A percentile compares a stretch with the other conserved stretches of the same genome.
Conservation (phyloP, 1,140 invertebrate species). For the Drosophila suzukii region DNA sequence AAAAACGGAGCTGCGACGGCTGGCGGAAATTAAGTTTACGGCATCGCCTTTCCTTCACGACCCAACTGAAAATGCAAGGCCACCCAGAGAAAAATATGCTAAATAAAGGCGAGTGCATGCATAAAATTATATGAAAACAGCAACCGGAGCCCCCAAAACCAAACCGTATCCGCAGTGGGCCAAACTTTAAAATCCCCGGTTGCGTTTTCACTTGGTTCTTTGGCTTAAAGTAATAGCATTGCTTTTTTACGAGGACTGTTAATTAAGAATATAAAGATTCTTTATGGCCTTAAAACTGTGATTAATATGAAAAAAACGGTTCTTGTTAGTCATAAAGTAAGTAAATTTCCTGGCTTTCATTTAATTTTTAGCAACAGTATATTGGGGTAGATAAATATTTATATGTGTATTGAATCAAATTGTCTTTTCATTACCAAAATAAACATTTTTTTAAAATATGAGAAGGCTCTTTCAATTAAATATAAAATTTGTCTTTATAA, state of each 20-base stretch:
- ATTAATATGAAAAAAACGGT: conserved; percentile 2
- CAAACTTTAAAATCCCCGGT: background rate
- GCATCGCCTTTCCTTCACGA: conserved; percentile 38
- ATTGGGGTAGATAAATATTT: too few species aligned
- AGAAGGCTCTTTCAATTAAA: background rate
- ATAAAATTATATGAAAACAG: conserved; percentile 40
- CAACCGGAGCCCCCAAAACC: background rate
- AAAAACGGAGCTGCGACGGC: conserved; percentile 64
- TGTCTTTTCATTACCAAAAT: background rate
- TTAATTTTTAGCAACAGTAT: too few species aligned
- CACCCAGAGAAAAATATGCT: conserved; percentile 70
- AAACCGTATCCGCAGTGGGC: conserved; percentile 11
- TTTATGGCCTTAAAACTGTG: conserved; percentile 3
- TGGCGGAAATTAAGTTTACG: conserved; percentile 80
- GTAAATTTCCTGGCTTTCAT: too few species aligned
- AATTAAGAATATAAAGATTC: background rate
- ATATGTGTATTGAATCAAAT: background rate
- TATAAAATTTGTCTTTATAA: too few species aligned
- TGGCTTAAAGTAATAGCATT: conserved; percentile 4
- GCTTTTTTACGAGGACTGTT: background rate
- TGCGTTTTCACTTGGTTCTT: background rate
- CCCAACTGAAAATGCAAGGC: conserved; percentile 55
- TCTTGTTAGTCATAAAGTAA: background rate
- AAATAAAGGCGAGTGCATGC: conserved; percentile 70
- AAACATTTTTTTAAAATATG: background rate